Evolutionary conservation across 2,113 vertebrate genomes (phyloP), one percentile per base, ranked within the genome.

Genomic region (Cyphomyrus discorhynchus): DNA sequence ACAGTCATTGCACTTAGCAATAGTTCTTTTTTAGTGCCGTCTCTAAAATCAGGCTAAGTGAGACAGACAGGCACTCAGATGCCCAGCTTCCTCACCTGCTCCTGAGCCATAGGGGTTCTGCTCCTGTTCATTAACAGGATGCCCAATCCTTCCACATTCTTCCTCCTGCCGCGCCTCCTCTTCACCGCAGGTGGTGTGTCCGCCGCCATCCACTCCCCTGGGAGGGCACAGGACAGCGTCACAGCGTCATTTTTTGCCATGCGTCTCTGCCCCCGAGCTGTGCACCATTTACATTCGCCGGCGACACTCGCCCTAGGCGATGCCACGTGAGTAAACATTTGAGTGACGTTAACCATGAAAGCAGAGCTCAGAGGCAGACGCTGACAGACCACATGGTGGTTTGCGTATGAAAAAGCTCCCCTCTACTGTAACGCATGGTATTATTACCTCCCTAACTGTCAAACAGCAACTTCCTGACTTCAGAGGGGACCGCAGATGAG

Each of bases 91-190:
- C 95, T 96, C 94, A 98, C 98, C 92, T 97, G 97, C 88, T 98
- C 97, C 74, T 96, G 93, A 87, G 70, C 89, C 66, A 90, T 83
- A 89, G 97, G 94, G 87, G 94, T 94, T 93, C 95, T 97, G 92
- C 91, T 98, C 93, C 92, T 97, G 90, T 98, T 99, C 94, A 98
- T 95, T 91, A 98, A 98, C 86, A 99, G 96, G 58, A 98, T 94
- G 94, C 99, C 98, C 93, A 97, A 96, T 49, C 98, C 98, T 93
- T 99, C 98, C 50, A 99, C 98, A 4, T 99, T 99, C 97, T 97
- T 99, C 91, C 97, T 97, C 91, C 98, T 96, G 88, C 98, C 98
- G 89, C 98, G 95, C 80, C 97, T 95, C 95, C 96, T 98, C 94
- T 99, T 99, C 56, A 97, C 94, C 39, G 96, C 90, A 21, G 98